A percentile compares a stretch with the other conserved stretches of the same genome.
Conservation (phyloP, 2,888 invertebrate genomes). For the Drosophila infuscata region DNA sequence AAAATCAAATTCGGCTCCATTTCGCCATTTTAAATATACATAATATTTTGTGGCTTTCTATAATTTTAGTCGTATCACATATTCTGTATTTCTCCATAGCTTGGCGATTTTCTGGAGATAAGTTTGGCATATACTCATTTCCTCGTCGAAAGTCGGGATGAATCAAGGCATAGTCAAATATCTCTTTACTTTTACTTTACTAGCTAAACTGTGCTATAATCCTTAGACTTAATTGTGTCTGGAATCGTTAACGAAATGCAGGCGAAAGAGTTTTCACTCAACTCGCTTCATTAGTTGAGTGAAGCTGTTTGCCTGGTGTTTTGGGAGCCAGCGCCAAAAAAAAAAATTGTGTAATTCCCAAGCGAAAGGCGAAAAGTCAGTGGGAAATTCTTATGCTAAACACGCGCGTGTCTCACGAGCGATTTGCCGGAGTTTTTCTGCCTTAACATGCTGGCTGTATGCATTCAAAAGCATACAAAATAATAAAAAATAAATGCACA, state of each 20-base stretch:
- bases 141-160: neutral
- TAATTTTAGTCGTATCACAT: neutral
- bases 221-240: neutral
- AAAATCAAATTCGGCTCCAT: slow-evolving; percentile 15
- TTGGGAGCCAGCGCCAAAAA: slow-evolving; percentile 32
- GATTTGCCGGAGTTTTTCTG: slow-evolving; percentile 66
- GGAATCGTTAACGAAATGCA: slow-evolving; percentile 4
- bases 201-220: neutral
- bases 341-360: slow-evolving; percentile 61
- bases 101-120: neutral
- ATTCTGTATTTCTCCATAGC: neutral
- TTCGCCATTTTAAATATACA: neutral
- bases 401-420: slow-evolving; percentile 67
- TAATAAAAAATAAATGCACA: slow-evolving; percentile 67
- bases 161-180: neutral
- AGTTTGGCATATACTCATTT: neutral
- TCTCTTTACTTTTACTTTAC: neutral
- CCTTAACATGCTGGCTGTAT: slow-evolving; percentile 31
- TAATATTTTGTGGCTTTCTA: too few species aligned
- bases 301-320: slow-evolving; percentile 15
- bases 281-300: slow-evolving; percentile 49
- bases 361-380: slow-evolving; percentile 41
- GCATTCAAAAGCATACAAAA: slow-evolving; percentile 62
- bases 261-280: slow-evolving; percentile 18
- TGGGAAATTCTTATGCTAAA: slow-evolving; percentile 70